Evolutionary conservation across 2,113 vertebrate genomes (phyloP).

Genomic region (Cebidichthys violaceus): DNA sequence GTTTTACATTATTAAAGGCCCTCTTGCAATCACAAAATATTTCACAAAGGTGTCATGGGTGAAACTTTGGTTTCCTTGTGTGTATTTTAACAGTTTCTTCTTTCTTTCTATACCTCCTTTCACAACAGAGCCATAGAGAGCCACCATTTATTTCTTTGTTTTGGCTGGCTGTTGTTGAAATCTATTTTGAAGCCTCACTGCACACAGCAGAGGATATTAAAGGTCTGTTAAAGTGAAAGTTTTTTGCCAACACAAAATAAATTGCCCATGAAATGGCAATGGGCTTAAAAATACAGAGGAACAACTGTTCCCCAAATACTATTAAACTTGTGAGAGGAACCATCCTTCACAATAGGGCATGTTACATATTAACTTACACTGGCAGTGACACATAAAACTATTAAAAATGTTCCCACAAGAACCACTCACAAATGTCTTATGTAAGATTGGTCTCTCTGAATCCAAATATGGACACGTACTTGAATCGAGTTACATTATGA

Average conservation of each 20-base stretch:
- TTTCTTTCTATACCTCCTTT: not conserved
- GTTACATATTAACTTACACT: conserved; percentile 57
- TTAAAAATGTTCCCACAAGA: conserved; percentile 61
- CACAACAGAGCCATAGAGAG: not conserved
- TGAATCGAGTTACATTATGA: conserved; percentile 14
- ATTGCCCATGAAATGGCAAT: conserved; percentile 7
- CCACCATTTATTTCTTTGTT: conserved; percentile 5
- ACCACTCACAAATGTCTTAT: conserved; percentile 25
- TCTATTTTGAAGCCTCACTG: conserved; percentile 9
- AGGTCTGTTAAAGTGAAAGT: conserved; percentile 14
- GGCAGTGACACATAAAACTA: conserved; percentile 51
- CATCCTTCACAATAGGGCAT: conserved; percentile 28
- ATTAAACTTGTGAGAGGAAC: conserved; percentile 27
- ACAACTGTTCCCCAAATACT: conserved; percentile 2
- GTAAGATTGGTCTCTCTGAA: conserved; percentile 32
- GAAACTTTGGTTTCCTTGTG: not conserved
- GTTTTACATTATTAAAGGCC: not conserved
- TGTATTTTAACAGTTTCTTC: not conserved
- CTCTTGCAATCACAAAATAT: not conserved
- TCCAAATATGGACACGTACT: conserved; percentile 57
- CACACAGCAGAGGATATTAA: conserved; percentile 22
- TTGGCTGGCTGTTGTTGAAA: conserved; percentile 23
- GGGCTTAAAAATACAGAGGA: not conserved
- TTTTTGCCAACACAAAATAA: conserved; percentile 41
- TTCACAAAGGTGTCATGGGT: not conserved